These are phyloP conservation scores for Ips typographus DNA, from an alignment of 1,140 invertebrate species.

Conservation along the genomic window DNA sequence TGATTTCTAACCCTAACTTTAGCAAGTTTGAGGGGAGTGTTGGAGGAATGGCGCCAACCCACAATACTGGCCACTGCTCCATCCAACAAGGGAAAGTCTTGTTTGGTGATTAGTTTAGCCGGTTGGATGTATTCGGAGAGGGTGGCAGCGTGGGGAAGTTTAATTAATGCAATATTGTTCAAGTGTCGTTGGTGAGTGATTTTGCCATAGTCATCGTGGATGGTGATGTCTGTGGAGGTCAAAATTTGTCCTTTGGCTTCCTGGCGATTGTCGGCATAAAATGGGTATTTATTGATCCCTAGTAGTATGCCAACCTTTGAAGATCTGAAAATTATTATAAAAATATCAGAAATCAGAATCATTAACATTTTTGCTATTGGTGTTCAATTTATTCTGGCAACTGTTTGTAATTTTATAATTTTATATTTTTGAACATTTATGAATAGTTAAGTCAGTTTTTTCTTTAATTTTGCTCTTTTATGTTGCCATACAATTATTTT, in stretches of 20 bases:
- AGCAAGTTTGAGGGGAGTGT: conserved; percentile 3
- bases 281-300: conserved; percentile 6
- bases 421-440: too few species aligned
- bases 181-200: conserved; percentile 6
- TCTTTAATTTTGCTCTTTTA: too few species aligned
- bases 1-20: conserved; percentile 3
- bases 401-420: too few species aligned
- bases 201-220: conserved; percentile 16
- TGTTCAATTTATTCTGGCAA: too few species aligned
- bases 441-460: too few species aligned
- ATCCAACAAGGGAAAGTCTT: conserved; percentile 7
- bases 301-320: conserved; percentile 3
- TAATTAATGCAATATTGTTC: conserved; percentile 17
- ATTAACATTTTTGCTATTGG: too few species aligned
- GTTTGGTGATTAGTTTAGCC: conserved; percentile 2
- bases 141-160: background rate
- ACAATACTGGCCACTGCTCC: conserved; percentile 1
- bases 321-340: background rate
- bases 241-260: conserved; percentile 9
- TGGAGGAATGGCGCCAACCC: background rate
- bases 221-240: background rate
- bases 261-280: background rate
- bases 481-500: too few species aligned
- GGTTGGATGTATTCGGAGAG: background rate
- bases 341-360: too few species aligned